Base-by-base conservation (phyloP, 2,113 vertebrate species). In the Eulemur macaco region DNA sequence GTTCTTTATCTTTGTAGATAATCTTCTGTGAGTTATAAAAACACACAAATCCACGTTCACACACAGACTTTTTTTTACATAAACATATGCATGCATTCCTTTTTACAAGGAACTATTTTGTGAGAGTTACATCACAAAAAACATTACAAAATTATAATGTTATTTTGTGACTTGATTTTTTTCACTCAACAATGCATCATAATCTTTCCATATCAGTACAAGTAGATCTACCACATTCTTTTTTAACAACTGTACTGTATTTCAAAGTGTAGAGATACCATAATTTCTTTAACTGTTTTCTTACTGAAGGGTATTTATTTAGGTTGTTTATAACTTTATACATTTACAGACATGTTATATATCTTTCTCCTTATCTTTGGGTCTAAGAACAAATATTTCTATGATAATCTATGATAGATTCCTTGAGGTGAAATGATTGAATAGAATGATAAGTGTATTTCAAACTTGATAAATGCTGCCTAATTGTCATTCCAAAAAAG, bases 141-240 rank as follows among this genome's bases (percentile, higher is more conserved):
- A 63, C 12, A 63, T 63, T 63, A 29, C 27, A 29, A 63, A 29
- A 63, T 63, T 29, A n/a, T 71, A 60, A 54, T 56, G 64, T 56
- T 81, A 31, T 73, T 89, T 39, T 94, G 54, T 73, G 64, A 63
- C 78, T 89, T 71, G 45, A 63, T 73, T 84, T 81, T 88, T 87
- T 77, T 56, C 29, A 42, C 31, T 89, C 31, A 39, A n/a, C 8
- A n/a, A 0, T 52, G 8, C 85, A 34, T 77, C 69, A 69, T 45
- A 73, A 63, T 90, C 18, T 58, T 64, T 89, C 29, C 23, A 4
- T 52, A 52, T 83, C 17, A 58, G 13, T 54, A 39, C 14, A 56
- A n/a, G 21, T 73, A 47, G 34, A 50, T 80, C 37, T 82, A 27
- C 47, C 45, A 63, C 60, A 39, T 89, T 29, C 18, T 73, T 89